Evolutionary conservation across 2,888 invertebrate genomes (phyloP).

Genomic region (Dermolepida albohirtum): DNA sequence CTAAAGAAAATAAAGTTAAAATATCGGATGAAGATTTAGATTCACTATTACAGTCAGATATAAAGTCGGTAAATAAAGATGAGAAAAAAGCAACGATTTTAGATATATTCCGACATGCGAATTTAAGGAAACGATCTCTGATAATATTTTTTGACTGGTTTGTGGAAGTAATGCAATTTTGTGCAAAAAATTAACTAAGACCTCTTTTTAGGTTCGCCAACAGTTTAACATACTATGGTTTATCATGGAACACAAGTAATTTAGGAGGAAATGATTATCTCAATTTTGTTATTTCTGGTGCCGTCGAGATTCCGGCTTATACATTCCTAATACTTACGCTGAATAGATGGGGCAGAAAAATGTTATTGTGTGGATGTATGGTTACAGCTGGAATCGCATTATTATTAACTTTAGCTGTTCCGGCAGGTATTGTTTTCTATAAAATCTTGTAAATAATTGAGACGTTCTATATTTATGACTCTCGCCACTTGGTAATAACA

Average conservation of each 20-base stretch:
- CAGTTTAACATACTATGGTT: constrained; percentile 81
- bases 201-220: constrained; percentile 78
- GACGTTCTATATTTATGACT: not conserved
- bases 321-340: constrained; percentile 74
- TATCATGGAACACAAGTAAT: constrained; percentile 80
- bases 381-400: constrained; percentile 72
- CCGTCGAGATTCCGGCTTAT: constrained; percentile 83
- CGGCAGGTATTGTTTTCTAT: constrained; percentile 64
- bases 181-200: constrained; percentile 51
- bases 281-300: constrained; percentile 80
- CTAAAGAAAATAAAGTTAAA: constrained; percentile 73
- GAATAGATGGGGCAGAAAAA: constrained; percentile 77
- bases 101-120: constrained; percentile 74
- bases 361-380: constrained; percentile 77
- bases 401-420: constrained; percentile 71
- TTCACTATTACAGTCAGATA: constrained; percentile 66
- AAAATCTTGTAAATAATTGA: not conserved
- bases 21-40: constrained; percentile 69
- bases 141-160: constrained; percentile 81
- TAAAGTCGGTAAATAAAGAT: constrained; percentile 58
- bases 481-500: no score
- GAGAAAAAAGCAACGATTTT: constrained; percentile 67
- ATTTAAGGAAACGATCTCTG: constrained; percentile 73
- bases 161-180: not conserved
- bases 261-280: constrained; percentile 78